Conservation (phyloP, 2,113 vertebrate genomes). For the Empidonax traillii region DNA sequence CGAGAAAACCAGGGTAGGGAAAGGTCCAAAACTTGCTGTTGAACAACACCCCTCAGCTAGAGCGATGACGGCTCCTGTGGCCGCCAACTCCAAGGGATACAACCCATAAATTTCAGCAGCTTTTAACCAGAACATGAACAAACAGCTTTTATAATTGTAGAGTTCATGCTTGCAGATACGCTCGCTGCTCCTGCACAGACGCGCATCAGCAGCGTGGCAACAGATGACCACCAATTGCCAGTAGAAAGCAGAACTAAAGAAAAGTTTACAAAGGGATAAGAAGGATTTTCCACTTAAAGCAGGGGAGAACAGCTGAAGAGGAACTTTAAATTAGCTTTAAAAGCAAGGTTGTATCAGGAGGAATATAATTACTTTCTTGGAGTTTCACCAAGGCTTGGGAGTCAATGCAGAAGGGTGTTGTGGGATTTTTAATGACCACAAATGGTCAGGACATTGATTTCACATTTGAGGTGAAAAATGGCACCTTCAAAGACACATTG, state of each 20-base stretch:
- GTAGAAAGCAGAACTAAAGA: neutral
- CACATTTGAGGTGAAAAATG: slow-evolving; percentile 56
- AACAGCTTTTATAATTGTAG: neutral
- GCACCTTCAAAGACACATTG: slow-evolving; percentile 22
- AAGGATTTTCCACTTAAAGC: slow-evolving; percentile 15
- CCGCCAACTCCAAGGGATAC: neutral
- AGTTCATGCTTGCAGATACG: rapidly evolving
- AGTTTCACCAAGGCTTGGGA: slow-evolving; percentile 40
- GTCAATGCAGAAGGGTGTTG: slow-evolving; percentile 37
- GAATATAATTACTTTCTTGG: slow-evolving; percentile 16
- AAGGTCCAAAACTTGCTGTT: neutral
- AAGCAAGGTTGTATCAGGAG: neutral
- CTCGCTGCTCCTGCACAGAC: neutral
- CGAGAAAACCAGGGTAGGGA: neutral
- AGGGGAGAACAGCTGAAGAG: neutral
- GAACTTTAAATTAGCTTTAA: slow-evolving; percentile 40
- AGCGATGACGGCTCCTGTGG: neutral
- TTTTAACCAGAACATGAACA: neutral
- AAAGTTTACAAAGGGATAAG: slow-evolving; percentile 31
- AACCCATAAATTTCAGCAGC: neutral
- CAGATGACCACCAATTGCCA: neutral
- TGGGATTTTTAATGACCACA: slow-evolving; percentile 49
- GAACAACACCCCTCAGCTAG: neutral
- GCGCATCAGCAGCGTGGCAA: neutral
- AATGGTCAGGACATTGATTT: slow-evolving; percentile 58